Base-by-base conservation (phyloP, 1,140 invertebrate genomes). In the Hylyphantes graminicola region DNA sequence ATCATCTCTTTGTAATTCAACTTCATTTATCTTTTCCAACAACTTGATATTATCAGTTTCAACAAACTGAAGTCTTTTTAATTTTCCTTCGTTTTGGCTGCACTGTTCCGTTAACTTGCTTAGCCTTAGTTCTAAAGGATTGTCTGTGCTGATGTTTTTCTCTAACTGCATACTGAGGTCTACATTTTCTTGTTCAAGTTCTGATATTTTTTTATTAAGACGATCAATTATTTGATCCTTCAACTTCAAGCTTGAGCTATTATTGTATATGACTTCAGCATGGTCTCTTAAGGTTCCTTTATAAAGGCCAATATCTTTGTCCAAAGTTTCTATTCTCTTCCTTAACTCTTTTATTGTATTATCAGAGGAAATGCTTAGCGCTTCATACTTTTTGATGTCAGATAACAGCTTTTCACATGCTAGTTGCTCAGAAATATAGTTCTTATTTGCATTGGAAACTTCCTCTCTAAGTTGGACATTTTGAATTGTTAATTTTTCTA, bases 391-490 rank as follows among this genome's bases (percentile, higher is more conserved):
- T 57, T 59, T 57, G 15, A 74, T 21, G 17, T 59, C 57, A 7
- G 19, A 12, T 11, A 74, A n/a, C 11, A 74, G 17, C 13, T 74
- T 13, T 12, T 21, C 15, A 7, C 17, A 35, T 12, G 5, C 5
- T 57, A 57, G n/a, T 59, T 74, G 55, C 55, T 74, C 72, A 48
- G n/a, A 15, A 21, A 35, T 48, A 35, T 74, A 74, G 12, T 74
- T 74, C 12, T 74, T 17, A 48, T 15, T 19, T 11, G 19, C 11
- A 0, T 11, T 17, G 11, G 51, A 55, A 57, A 74, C 57, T 74
- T 74, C 72, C 12, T 55, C 12, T 21, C 21, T 55, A 51, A 68
- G 12, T 21, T 10, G 21, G 50, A 12, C 53, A 73, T n/a, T 73
- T 21, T 73, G 70, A n/a, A 51, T 21, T 2, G 54, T 51, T 15